These are phyloP conservation scores for Mystacornis crossleyi DNA, from an alignment of 2,113 vertebrate species.

Conservation along the genomic window DNA sequence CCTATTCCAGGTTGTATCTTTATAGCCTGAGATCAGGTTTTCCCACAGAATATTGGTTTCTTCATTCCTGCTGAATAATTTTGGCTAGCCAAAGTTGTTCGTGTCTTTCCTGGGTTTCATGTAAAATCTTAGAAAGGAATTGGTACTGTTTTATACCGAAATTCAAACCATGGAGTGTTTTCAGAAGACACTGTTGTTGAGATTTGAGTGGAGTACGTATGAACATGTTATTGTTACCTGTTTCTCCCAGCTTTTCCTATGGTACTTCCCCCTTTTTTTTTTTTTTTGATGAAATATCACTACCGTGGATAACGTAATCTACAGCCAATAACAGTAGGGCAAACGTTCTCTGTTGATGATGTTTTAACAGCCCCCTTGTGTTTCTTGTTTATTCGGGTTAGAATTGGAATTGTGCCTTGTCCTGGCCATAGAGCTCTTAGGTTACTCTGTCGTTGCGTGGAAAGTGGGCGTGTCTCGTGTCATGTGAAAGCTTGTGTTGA, in stretches of 20 bases:
- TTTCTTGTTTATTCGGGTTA: neutral
- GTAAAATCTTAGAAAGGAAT: neutral
- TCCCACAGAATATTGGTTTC: neutral
- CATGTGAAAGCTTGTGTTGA: fast-evolving
- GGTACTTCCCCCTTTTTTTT: no score
- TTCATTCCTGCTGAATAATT: neutral
- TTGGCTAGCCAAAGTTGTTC: neutral
- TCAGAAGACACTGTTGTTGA: neutral
- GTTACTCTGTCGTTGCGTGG: neutral
- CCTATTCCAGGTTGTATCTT: neutral
- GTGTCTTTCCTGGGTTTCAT: neutral
- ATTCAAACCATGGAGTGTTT: neutral
- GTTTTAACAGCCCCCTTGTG: neutral
- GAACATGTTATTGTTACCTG: neutral
- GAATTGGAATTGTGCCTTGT: neutral
- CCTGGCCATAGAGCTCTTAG: neutral
- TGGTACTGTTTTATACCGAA: neutral
- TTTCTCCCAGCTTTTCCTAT: neutral
- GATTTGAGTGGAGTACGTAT: neutral
- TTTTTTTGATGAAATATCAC: neutral
- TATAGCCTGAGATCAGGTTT: neutral
- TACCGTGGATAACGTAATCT: neutral
- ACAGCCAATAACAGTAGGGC: neutral
- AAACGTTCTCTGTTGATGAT: neutral
- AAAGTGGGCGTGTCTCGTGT: neutral